These are phyloP conservation scores for Gadus chalcogrammus DNA, from an alignment of 2,113 vertebrate genomes.

Conservation along the genomic window DNA sequence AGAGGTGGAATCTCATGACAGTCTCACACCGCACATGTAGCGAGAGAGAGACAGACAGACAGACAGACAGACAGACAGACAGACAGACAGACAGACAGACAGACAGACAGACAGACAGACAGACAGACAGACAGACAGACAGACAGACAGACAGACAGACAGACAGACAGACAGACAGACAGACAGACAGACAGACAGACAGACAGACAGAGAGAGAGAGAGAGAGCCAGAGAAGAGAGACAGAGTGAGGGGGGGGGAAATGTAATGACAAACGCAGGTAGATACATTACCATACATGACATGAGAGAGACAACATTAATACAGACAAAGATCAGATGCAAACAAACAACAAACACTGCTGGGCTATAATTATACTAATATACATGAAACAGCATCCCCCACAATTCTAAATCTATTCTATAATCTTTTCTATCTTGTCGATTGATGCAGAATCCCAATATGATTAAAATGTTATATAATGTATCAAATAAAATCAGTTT, in stretches of 20 bases:
- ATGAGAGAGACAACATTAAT: neutral
- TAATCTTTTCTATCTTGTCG: no score
- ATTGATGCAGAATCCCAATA: no score
- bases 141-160: neutral
- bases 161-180: neutral
- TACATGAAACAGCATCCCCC: no score
- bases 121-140: neutral
- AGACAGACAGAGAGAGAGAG: neutral
- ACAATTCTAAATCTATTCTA: no score
- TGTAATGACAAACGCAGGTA: neutral
- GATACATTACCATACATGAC: neutral
- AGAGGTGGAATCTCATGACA: constrained; percentile 14
- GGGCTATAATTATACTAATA: neutral
- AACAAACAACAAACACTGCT: neutral
- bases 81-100: neutral
- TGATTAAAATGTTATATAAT: no score
- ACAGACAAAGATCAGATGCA: no score
- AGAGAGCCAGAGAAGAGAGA: neutral
- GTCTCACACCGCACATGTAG: constrained; percentile 11
- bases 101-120: no score
- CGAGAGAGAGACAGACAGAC: constrained; percentile 1
- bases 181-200: neutral
- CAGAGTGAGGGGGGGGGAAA: neutral
- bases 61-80: neutral
- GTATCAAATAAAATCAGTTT: neutral